Percentiles rank a stretch among this genome's conserved stretches.
phyloP scores from a whole-genome alignment of 2,888 invertebrate genomes.

The Ypsolopha sequella region DNA sequence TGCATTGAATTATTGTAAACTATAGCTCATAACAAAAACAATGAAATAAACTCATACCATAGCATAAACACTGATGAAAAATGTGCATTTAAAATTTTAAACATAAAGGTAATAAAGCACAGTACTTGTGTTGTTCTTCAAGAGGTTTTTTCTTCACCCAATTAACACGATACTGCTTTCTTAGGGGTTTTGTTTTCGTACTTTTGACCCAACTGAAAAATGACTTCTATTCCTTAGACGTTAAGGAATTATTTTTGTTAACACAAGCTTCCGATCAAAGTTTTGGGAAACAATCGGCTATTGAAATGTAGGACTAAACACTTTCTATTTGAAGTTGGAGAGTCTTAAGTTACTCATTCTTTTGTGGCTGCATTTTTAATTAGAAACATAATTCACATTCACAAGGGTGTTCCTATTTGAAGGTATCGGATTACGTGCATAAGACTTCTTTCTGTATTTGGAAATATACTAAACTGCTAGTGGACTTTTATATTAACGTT shows the following conservation, averaged over 20 bases:
- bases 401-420: no score
- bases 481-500: no score
- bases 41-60: no score
- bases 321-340: neutral
- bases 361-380: neutral
- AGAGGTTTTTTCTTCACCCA: slow-evolving; percentile 41
- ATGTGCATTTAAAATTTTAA: no score
- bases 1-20: no score
- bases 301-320: neutral
- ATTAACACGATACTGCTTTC: slow-evolving; percentile 43
- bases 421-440: no score
- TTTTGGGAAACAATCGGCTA: slow-evolving; percentile 40
- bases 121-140: slow-evolving; percentile 6
- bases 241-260: neutral
- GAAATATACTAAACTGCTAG: no score
- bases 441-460: no score
- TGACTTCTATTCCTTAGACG: slow-evolving; percentile 14
- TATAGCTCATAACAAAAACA: no score
- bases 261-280: slow-evolving; percentile 11
- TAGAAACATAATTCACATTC: slow-evolving; percentile 16
- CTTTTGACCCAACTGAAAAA: slow-evolving; percentile 13
- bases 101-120: no score
- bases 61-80: no score
- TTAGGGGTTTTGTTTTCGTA: slow-evolving; percentile 26
- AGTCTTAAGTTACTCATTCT: neutral